Evolutionary conservation across 1,140 invertebrate species (phyloP).

Genomic region (Radopholus similis): DNA sequence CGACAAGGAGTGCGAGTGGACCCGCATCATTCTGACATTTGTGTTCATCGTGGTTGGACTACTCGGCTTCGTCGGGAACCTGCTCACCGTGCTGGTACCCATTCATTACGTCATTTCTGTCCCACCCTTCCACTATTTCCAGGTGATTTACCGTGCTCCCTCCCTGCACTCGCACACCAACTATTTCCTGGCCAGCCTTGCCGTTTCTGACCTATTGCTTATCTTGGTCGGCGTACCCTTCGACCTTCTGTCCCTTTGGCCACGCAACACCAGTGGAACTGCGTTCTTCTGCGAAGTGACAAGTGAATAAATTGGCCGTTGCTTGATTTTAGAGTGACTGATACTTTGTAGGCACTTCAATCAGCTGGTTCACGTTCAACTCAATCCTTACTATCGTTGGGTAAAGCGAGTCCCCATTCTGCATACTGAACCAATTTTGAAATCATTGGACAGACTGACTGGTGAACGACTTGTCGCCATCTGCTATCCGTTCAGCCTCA

Average conservation of each 20-base stretch:
- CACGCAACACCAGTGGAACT: not conserved
- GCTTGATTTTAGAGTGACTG: constrained; percentile 5
- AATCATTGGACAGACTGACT: constrained; percentile 43
- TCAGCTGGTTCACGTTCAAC: constrained; percentile 54
- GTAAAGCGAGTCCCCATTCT: not conserved
- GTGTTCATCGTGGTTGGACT: constrained; percentile 80
- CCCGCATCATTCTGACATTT: constrained; percentile 60
- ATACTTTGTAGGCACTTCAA: constrained; percentile 41
- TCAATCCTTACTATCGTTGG: constrained; percentile 44
- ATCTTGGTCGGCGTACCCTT: constrained; percentile 68
- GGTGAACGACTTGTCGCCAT: constrained; percentile 54
- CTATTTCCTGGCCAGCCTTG: constrained; percentile 85
- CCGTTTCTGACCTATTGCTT: constrained; percentile 81
- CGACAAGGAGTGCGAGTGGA: not conserved
- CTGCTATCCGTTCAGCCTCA: constrained; percentile 50
- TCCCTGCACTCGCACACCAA: constrained; percentile 85
- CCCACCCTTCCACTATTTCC: not conserved
- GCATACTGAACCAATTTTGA: not conserved
- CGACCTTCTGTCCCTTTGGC: constrained; percentile 40
- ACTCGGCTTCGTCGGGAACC: constrained; percentile 79
- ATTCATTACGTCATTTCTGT: not conserved
- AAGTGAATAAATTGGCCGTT: constrained; percentile 20
- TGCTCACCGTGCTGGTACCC: constrained; percentile 76
- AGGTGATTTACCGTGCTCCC: constrained; percentile 76
- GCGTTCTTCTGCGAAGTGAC: constrained; percentile 48